Conservation (phyloP, 2,797 vertebrate species). For the Atherinosoma microstoma region DNA sequence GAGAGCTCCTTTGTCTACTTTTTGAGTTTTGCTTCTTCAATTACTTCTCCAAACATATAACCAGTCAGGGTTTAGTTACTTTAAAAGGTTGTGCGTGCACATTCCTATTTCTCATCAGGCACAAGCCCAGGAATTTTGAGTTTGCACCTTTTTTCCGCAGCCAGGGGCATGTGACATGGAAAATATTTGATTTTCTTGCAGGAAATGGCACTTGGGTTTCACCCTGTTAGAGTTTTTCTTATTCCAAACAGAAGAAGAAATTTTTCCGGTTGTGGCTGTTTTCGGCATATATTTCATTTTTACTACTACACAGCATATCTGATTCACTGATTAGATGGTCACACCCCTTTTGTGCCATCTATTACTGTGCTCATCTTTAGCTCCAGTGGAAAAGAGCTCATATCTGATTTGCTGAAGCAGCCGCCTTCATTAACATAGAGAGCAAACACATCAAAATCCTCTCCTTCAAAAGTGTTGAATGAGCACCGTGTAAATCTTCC, state of each 20-base stretch:
- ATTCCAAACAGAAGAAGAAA: slow-evolving; percentile 17
- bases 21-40: background rate
- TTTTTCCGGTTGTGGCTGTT: background rate
- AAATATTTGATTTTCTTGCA: slow-evolving; percentile 21
- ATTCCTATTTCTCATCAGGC: slow-evolving; percentile 26
- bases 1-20: slow-evolving; percentile 3
- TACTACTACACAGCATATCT: background rate
- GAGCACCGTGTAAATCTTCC: slow-evolving; percentile 25
- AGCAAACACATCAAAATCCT: slow-evolving; percentile 11
- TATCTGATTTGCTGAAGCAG: slow-evolving; percentile 6
- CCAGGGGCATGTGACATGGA: background rate
- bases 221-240: background rate
- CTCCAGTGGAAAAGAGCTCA: slow-evolving; percentile 7
- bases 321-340: slow-evolving; percentile 20
- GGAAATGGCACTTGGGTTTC: slow-evolving; percentile 9
- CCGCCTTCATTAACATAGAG: slow-evolving; percentile 4
- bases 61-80: background rate
- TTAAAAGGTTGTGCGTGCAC: slow-evolving; percentile 6
- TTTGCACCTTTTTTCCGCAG: background rate
- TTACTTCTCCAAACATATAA: slow-evolving; percentile 13
- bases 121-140: slow-evolving; percentile 20
- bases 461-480: background rate
- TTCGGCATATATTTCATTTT: slow-evolving; percentile 2
- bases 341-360: background rate
- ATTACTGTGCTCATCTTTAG: slow-evolving; percentile 9